Conservation (phyloP, 2,888 invertebrate genomes). For the Drosophila quinaria region DNA sequence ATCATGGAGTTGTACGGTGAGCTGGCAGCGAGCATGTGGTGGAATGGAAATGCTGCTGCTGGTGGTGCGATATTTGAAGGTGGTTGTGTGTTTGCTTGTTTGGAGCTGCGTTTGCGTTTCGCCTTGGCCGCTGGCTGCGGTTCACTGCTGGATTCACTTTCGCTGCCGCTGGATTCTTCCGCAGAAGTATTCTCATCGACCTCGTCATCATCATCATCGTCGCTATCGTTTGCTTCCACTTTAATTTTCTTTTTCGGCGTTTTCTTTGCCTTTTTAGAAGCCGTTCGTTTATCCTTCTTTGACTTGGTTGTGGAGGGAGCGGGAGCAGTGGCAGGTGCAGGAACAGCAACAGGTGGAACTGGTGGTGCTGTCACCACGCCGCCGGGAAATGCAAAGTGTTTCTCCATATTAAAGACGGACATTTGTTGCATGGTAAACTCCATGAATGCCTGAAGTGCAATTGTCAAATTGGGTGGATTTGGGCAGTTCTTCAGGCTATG, state of each 20-base stretch:
- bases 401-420: slow-evolving; percentile 63
- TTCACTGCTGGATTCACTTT: slow-evolving; percentile 62
- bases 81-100: slow-evolving; percentile 24
- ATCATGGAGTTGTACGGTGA: slow-evolving; percentile 65
- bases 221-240: slow-evolving; percentile 34
- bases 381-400: slow-evolving; percentile 50
- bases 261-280: slow-evolving; percentile 55
- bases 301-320: slow-evolving; percentile 20
- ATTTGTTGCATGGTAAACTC: slow-evolving; percentile 83
- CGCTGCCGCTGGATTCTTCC: slow-evolving; percentile 44
- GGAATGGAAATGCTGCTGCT: slow-evolving; percentile 63
- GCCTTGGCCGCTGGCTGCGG: slow-evolving; percentile 35
- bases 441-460: slow-evolving; percentile 82
- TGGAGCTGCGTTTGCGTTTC: slow-evolving; percentile 66
- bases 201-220: slow-evolving; percentile 50
- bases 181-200: slow-evolving; percentile 48
- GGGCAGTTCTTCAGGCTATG: slow-evolving; percentile 79
- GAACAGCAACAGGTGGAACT: not conserved
- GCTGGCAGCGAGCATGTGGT: slow-evolving; percentile 63
- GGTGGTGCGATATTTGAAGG: slow-evolving; percentile 19
- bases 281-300: slow-evolving; percentile 53
- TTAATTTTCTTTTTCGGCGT: slow-evolving; percentile 56
- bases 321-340: not conserved
- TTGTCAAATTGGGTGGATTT: slow-evolving; percentile 79
- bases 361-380: slow-evolving; percentile 15